Evolutionary conservation across 2,888 invertebrate genomes (phyloP), one percentile per base, ranked within the genome.

Genomic region (Macaria notata): DNA sequence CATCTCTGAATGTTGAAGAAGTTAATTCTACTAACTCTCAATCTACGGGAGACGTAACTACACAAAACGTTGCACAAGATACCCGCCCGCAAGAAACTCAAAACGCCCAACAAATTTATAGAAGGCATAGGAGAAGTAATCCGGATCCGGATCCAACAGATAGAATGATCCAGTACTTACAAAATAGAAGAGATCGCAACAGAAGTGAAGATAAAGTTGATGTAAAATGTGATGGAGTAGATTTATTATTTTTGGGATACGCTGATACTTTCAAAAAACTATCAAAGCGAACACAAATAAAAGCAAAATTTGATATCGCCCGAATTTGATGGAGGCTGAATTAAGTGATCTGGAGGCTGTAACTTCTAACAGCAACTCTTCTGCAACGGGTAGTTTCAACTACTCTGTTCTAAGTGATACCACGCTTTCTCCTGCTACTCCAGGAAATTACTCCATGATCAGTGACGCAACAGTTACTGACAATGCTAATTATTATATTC

Each of bases 311-410:
- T 56, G 56, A 56, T 51, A 59, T 59, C 47, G 59, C 64, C 51
- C 45, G 56, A 62, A 60, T 64, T 59, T 65, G 57, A 65, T 62
- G 62, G 62, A 59, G 38, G 63, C 63, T 55, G 60, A 60, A 58
- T 53, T 56, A 54, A 49, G 53, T 52, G 59, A 60, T 55, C 53
- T 60, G 53, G 60, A 56, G 48, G 39, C 53, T 53, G 46, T 52
- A 51, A 55, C 51, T 59, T 48, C 52, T 49, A 53, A 49, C 49
- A 56, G 50, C 56, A 54, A 62, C 54, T 52, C 56, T 51, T 52
- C 56, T 56, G 56, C 56, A 54, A 46, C 62, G 46, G 54, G 54
- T 48, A 59, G 54, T 57, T 56, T 45, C 54, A 62, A 59, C 56
- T 62, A 56, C 52, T 59, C 59, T 54, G 51, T 51, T 54, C 44